A percentile compares a stretch with the other conserved stretches of the same genome.
These are phyloP conservation scores for Cyclargus thomasi DNA, from an alignment of 1,140 invertebrate species.

Conservation along the genomic window DNA sequence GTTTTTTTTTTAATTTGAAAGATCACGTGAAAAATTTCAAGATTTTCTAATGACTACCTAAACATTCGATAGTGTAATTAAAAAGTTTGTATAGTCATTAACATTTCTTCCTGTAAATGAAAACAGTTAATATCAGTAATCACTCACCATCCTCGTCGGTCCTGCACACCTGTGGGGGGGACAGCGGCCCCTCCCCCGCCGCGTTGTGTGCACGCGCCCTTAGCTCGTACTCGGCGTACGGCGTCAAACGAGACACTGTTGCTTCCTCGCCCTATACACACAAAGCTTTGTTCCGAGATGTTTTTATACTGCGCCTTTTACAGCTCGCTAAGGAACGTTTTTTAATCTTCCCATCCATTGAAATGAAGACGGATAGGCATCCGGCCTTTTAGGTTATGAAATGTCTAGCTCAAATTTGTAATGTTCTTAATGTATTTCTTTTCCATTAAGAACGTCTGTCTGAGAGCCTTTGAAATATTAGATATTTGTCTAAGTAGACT, in stretches of 20 bases:
- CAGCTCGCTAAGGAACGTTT: conserved; percentile 1
- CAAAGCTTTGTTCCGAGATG: background rate
- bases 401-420: background rate
- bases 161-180: conserved; percentile 84
- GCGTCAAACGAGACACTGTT: conserved; percentile 80
- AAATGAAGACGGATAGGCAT: background rate
- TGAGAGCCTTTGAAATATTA: no score
- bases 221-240: conserved; percentile 89
- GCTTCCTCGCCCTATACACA: conserved; percentile 53
- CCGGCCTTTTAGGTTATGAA: background rate
- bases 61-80: no score
- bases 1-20: no score
- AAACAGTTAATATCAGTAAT: background rate
- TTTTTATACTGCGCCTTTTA: background rate
- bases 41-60: no score
- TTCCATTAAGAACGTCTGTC: no score
- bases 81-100: conserved; percentile 1
- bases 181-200: conserved; percentile 87
- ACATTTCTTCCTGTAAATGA: no score
- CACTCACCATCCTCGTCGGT: conserved; percentile 86
- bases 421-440: no score
- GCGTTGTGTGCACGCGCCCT: conserved; percentile 89
- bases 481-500: no score
- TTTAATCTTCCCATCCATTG: background rate
- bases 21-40: no score